Base-by-base conservation (phyloP, 2,797 vertebrate species). In the Austrolebias charrua region DNA sequence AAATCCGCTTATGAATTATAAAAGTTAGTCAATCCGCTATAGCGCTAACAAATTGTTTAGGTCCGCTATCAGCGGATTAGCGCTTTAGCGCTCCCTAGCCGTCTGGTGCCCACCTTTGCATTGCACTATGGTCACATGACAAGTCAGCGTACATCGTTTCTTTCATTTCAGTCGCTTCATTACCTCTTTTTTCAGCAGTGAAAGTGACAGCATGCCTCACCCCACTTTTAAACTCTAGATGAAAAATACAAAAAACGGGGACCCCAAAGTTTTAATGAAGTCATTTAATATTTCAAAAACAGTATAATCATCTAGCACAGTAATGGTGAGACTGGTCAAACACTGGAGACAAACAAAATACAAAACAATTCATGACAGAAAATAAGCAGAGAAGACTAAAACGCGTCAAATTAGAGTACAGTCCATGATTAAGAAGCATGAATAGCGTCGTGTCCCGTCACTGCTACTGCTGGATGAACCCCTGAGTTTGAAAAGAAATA, bases 401-500 rank as follows among this genome's bases (percentile, higher is more conserved):
- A 84, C 80, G 82, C 76, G 83, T 76, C 79, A 77, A 69, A 78
- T 77, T 60, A 86, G 81, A 80, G 81, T 80, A 80, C 70, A 84
- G 76, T 79, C 71, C 83, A 72, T 84, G 58, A 82, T 88, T 58
- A 86, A 89, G 73, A 88, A 88, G 83, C 78, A 80, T 83, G 20
- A 79, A 82, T 73, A 87, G 78, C 69, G 67, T 72, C 63, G 74
- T 79, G 60, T 84, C 76, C 81, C 87, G 88, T 67, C 55, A 85
- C 79, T 81, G 78, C 87, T 91, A 85, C 84, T 71, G 86, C 83
- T 75, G 80, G 79, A 84, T 74, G 71, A 89, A 88, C 76, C 90
- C 90, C 92, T 92, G 90, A 91, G 91, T 88, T 88, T 83, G 81
- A 82, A 89, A 89, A 86, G 43, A 79, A 80, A 69, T 80, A 80